These are phyloP conservation scores for Notamacropus eugenii DNA, from an alignment of 2,797 vertebrate genomes.

Conservation along the genomic window DNA sequence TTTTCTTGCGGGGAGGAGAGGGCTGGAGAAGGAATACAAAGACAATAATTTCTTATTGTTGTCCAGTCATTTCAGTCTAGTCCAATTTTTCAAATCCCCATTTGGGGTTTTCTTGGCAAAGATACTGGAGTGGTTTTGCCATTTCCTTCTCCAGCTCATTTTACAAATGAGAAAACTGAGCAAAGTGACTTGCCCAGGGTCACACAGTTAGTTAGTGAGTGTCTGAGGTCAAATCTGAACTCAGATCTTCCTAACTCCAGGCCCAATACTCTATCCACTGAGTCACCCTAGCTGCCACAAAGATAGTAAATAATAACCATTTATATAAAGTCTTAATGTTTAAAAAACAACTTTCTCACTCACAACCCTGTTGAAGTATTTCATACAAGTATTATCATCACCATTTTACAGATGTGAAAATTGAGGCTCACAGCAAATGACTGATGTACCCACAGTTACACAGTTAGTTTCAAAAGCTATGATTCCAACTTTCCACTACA, in stretches of 20 bases:
- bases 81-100: not conserved
- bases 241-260: not conserved
- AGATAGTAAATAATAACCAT: not conserved
- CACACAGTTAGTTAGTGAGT: not conserved
- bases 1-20: not conserved
- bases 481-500: constrained; percentile 1
- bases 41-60: not conserved
- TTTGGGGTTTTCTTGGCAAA: not conserved
- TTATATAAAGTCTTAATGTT: not conserved
- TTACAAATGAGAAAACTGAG: not conserved
- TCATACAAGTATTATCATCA: not conserved
- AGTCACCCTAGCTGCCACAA: not conserved
- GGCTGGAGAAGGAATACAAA: not conserved
- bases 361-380: not conserved
- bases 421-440: not conserved
- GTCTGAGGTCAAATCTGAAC: not conserved
- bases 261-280: not conserved
- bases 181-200: not conserved
- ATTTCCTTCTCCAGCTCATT: not conserved
- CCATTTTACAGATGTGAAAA: constrained; percentile 6
- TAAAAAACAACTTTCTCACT: not conserved
- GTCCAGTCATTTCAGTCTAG: not conserved
- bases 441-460: constrained; percentile 14
- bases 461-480: not conserved
- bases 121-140: not conserved